Conservation (phyloP, 2,888 invertebrate species). For the Julus scanicus region DNA sequence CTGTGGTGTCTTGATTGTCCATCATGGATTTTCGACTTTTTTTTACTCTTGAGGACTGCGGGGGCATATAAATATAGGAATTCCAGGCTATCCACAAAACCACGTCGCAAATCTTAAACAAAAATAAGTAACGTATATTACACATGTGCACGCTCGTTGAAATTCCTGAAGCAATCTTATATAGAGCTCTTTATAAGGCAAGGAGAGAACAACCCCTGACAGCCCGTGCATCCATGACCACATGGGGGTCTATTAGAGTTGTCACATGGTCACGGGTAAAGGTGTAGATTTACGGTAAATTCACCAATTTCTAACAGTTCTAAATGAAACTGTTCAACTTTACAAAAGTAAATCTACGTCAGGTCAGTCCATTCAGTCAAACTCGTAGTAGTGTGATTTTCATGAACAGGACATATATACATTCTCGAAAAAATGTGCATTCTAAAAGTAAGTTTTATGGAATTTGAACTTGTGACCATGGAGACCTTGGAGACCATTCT, state of each 20-base stretch:
- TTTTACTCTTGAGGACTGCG: background rate
- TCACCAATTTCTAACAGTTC: too few relatives aligned
- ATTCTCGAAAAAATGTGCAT: too few relatives aligned
- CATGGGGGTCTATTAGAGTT: background rate
- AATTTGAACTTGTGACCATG: too few relatives aligned
- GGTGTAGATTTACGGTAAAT: too few relatives aligned
- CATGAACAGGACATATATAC: too few relatives aligned
- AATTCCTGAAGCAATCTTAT: background rate
- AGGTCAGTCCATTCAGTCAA: too few relatives aligned
- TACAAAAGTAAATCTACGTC: too few relatives aligned
- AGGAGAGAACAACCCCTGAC: background rate
- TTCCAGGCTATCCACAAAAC: constrained; percentile 24
- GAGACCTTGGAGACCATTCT: too few relatives aligned
- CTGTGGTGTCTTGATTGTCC: constrained; percentile 9
- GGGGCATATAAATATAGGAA: constrained; percentile 12
- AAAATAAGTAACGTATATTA: background rate
- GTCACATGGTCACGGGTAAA: background rate
- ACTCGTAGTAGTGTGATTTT: too few relatives aligned
- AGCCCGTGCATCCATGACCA: background rate
- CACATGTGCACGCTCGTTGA: background rate
- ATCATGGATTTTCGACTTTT: background rate
- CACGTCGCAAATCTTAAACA: background rate
- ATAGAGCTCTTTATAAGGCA: background rate
- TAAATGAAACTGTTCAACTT: too few relatives aligned
- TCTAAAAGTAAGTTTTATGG: too few relatives aligned